Conservation (phyloP, 2,113 vertebrate genomes). For the Protobothrops mucrosquamatus region DNA sequence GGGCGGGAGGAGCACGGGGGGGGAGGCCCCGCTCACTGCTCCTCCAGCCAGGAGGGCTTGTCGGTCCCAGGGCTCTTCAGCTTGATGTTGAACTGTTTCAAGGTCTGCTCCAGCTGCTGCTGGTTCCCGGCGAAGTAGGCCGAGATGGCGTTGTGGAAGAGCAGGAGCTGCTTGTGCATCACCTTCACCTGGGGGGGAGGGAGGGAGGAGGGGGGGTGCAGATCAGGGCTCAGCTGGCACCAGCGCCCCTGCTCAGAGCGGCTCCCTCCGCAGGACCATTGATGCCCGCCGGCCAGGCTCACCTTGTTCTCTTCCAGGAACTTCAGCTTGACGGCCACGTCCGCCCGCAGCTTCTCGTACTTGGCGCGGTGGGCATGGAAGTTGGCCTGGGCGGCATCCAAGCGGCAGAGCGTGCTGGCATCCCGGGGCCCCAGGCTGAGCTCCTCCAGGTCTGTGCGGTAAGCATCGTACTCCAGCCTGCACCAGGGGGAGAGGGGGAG, state of each 20-base stretch:
- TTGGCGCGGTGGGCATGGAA: conserved; percentile 92
- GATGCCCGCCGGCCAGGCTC: not conserved
- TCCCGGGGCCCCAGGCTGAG: conserved; percentile 89
- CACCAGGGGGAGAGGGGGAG: fast-evolving
- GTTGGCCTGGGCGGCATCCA: conserved; percentile 85
- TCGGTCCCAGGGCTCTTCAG: conserved; percentile 86
- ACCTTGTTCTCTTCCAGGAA: conserved; percentile 99
- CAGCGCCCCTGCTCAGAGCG: no score
- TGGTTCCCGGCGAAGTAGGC: conserved; percentile 98
- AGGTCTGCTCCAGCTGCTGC: conserved; percentile 94
- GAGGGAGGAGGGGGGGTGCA: no score
- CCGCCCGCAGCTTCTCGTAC: conserved; percentile 90
- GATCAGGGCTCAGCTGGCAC: not conserved
- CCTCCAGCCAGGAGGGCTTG: conserved; percentile 98
- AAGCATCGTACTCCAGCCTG: conserved; percentile 94
- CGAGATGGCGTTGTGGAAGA: conserved; percentile 97
- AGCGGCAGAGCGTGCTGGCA: conserved; percentile 79
- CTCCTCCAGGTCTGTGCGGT: conserved; percentile 94
- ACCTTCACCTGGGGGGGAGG: conserved; percentile 89
- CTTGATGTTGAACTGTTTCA: conserved; percentile 96
- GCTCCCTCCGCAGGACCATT: not conserved
- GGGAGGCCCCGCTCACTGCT: conserved; percentile 75
- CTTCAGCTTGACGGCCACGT: conserved; percentile 93
- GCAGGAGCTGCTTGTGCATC: conserved; percentile 98
- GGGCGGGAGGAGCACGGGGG: not conserved